A percentile compares a stretch with the other conserved stretches of the same genome.
Evolutionary conservation across 2,797 vertebrate genomes (phyloP).

Genomic region (Remorina albescens): DNA sequence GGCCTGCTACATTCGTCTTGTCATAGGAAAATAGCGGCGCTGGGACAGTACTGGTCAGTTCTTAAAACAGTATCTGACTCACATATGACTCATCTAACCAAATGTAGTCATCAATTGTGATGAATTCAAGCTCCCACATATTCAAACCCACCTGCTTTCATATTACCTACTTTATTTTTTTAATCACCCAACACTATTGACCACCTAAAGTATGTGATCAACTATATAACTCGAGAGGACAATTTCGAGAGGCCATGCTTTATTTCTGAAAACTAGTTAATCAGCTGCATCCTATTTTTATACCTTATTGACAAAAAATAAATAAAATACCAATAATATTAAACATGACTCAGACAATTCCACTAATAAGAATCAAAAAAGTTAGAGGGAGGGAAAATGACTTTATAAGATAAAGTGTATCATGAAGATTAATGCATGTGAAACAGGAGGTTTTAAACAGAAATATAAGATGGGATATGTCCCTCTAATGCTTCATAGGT

Average conservation of each 20-base stretch:
- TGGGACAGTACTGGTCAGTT: constrained; percentile 11
- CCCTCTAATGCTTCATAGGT: too few species aligned
- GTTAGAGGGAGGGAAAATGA: too few species aligned
- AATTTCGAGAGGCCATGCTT: neutral
- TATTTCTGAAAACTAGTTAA: neutral
- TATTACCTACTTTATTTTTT: too few species aligned
- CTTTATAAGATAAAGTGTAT: too few species aligned
- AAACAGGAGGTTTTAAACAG: too few species aligned
- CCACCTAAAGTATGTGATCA: constrained; percentile 17
- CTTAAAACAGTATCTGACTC: constrained; percentile 55
- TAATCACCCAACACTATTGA: constrained; percentile 2
- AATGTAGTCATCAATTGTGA: constrained; percentile 38
- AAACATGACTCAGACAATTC: too few species aligned
- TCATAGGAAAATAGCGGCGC: constrained; percentile 44
- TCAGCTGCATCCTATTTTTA: neutral
- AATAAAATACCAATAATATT: neutral
- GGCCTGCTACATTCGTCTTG: constrained; percentile 26
- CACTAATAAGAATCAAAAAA: too few species aligned
- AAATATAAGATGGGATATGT: too few species aligned
- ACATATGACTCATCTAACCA: constrained; percentile 49
- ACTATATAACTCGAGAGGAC: neutral
- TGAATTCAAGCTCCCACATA: constrained; percentile 37
- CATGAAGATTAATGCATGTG: too few species aligned
- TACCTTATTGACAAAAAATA: neutral
- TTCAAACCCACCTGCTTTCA: constrained; percentile 12